Conservation (phyloP, 2,888 invertebrate species). For the Romanomermis culicivorax region DNA sequence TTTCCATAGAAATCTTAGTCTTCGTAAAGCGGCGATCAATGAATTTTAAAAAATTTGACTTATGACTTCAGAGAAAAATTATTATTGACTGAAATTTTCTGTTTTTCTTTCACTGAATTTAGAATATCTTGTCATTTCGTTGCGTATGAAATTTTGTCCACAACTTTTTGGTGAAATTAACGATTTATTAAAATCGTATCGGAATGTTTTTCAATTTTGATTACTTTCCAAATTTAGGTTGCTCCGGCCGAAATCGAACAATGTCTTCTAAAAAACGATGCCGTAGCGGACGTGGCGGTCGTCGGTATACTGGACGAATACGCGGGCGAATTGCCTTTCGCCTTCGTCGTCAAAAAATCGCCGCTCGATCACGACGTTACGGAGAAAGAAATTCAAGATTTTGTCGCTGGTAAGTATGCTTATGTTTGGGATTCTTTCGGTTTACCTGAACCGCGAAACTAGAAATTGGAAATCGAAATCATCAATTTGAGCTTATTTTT, state of each 20-base stretch:
- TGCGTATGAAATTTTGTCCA: background rate
- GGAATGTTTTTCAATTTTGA: background rate
- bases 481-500: background rate
- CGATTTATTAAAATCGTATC: too few species aligned
- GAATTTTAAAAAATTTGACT: too few species aligned
- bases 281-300: constrained; percentile 52
- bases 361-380: background rate
- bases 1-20: too few species aligned
- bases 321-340: constrained; percentile 26
- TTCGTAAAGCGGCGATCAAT: too few species aligned
- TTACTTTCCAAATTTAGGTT: constrained; percentile 37
- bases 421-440: too few species aligned
- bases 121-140: too few species aligned
- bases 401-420: constrained; percentile 5
- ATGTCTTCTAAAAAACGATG: constrained; percentile 44
- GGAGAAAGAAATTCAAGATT: background rate
- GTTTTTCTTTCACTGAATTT: background rate
- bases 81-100: background rate
- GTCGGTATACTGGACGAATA: constrained; percentile 45
- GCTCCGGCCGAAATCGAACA: constrained; percentile 64
- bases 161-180: too few species aligned
- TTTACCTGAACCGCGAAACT: too few species aligned
- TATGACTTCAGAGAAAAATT: too few species aligned
- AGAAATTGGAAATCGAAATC: too few species aligned
- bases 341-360: constrained; percentile 27